Conservation (phyloP, 2,113 vertebrate genomes). For the Candoia aspera region DNA sequence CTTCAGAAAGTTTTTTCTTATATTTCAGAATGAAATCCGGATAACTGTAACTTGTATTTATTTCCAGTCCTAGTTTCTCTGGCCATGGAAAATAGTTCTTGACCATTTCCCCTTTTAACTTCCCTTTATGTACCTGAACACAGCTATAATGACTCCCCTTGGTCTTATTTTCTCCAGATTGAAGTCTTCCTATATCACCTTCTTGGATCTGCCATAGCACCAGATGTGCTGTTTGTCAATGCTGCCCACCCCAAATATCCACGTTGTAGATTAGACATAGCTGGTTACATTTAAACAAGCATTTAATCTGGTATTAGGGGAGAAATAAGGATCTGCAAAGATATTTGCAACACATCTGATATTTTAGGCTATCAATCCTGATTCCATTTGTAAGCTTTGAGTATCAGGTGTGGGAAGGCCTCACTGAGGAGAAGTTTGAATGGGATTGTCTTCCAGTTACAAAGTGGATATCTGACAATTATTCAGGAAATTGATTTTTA, state of each 20-base stretch:
- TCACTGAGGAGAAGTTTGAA: neutral
- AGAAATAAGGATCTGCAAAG: neutral
- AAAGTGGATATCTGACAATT: neutral
- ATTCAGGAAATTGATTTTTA: neutral
- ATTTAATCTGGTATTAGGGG: neutral
- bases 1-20: neutral
- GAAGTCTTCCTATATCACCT: neutral
- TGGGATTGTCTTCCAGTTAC: neutral
- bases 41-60: neutral
- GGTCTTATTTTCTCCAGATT: neutral
- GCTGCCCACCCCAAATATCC: neutral
- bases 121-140: neutral
- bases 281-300: neutral
- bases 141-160: neutral
- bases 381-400: neutral
- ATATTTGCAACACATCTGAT: neutral
- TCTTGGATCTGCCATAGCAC: neutral
- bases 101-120: neutral
- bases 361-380: neutral
- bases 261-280: neutral
- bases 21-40: neutral
- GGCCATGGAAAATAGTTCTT: neutral
- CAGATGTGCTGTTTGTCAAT: neutral
- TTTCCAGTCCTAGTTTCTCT: neutral
- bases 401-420: neutral